A percentile compares a stretch with the other conserved stretches of the same genome.
Conservation (phyloP, 2,888 invertebrate species). For the Erebia ligea region DNA sequence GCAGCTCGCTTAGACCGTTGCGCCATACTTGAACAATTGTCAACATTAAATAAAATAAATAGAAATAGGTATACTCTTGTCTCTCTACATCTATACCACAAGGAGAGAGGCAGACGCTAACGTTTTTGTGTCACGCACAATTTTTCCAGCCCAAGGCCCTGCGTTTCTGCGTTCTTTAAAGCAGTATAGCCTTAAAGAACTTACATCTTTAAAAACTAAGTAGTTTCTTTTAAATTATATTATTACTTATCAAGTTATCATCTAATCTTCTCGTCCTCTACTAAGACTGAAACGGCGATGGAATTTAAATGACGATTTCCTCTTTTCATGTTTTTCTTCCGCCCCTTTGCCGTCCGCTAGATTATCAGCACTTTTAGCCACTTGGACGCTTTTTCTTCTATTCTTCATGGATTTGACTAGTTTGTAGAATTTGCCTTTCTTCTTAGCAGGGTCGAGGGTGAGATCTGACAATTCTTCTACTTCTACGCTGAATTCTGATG, state of each 20-base stretch:
- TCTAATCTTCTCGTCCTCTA: conserved; percentile 69
- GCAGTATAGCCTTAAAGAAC: too few species aligned
- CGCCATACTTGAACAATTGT: too few species aligned
- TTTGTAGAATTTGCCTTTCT: conserved; percentile 75
- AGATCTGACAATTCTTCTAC: conserved; percentile 68
- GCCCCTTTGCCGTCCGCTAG: conserved; percentile 61
- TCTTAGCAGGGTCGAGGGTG: conserved; percentile 64
- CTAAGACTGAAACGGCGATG: conserved; percentile 76
- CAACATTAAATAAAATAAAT: too few species aligned
- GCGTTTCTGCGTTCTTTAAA: too few species aligned
- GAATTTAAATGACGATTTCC: conserved; percentile 74
- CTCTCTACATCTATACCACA: too few species aligned
- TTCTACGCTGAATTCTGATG: conserved; percentile 78
- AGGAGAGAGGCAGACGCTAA: too few species aligned
- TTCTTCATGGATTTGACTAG: conserved; percentile 79
- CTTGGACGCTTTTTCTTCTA: conserved; percentile 76
- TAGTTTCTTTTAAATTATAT: background rate
- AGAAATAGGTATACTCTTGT: too few species aligned
- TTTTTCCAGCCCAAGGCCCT: too few species aligned
- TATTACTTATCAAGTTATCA: background rate
- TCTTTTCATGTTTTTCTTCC: conserved; percentile 70
- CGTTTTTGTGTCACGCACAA: too few species aligned
- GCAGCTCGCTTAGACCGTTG: too few species aligned
- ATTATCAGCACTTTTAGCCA: conserved; percentile 76
- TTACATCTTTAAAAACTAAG: too few species aligned